phyloP scores from a whole-genome alignment of 2,113 vertebrate genomes.

The Etheostoma cragini region DNA sequence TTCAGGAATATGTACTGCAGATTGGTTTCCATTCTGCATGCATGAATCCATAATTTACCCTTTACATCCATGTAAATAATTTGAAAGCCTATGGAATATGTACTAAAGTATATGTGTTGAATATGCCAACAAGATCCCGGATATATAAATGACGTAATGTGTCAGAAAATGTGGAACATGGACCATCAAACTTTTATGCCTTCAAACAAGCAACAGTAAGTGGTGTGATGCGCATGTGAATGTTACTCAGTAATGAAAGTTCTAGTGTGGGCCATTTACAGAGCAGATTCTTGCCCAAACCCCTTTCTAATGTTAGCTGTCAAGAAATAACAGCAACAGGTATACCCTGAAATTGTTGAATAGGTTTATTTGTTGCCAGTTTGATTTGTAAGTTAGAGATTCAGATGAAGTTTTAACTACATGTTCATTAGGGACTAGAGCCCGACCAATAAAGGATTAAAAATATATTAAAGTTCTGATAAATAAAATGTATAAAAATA shows the following conservation, averaged over 20 bases:
- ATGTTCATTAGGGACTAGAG: background rate
- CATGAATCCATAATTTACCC: constrained; percentile 34
- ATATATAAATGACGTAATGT: constrained; percentile 34
- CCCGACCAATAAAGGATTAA: too few relatives aligned
- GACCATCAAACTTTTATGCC: background rate
- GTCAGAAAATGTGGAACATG: constrained; percentile 14
- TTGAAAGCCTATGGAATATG: constrained; percentile 45
- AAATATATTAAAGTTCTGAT: too few relatives aligned
- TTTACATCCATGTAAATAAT: constrained; percentile 41
- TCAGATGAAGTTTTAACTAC: background rate
- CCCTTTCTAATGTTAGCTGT: background rate
- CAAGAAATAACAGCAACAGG: background rate
- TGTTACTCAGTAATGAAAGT: background rate
- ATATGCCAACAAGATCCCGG: constrained; percentile 16
- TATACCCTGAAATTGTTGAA: background rate
- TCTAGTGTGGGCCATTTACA: background rate
- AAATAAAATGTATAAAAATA: too few relatives aligned
- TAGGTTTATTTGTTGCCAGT: background rate
- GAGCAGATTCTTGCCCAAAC: background rate
- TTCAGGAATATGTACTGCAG: constrained; percentile 29
- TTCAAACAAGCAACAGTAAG: too few relatives aligned
- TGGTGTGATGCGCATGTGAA: background rate
- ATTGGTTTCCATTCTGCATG: constrained; percentile 50
- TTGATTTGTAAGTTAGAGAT: constrained; percentile 23
- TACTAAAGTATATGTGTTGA: background rate